phyloP scores from a whole-genome alignment of 2,797 vertebrate species.

The Myripristis murdjan region DNA sequence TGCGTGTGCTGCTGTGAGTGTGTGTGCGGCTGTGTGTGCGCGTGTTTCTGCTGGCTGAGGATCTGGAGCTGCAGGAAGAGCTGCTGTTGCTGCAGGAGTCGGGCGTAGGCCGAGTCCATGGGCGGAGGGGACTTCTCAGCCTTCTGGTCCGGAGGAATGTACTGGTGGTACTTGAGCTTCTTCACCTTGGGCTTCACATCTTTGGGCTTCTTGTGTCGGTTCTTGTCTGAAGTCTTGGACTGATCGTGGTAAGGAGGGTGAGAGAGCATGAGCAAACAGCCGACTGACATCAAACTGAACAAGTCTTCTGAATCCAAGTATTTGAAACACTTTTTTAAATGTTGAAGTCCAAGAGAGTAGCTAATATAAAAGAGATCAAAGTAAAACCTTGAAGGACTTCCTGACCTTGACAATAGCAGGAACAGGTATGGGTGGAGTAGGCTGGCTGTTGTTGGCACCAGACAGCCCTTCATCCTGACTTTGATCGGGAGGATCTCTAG shows the following conservation, averaged over 20 bases:
- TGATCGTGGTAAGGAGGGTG: slow-evolving; percentile 58
- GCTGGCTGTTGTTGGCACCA: slow-evolving; percentile 77
- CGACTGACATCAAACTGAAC: neutral
- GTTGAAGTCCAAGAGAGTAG: too few species aligned
- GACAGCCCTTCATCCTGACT: slow-evolving; percentile 84
- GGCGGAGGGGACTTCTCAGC: slow-evolving; percentile 96
- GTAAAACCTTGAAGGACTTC: neutral
- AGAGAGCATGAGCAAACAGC: neutral
- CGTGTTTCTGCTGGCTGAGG: slow-evolving; percentile 96
- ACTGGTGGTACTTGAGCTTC: slow-evolving; percentile 99
- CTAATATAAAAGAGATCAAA: neutral
- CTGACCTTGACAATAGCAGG: slow-evolving; percentile 92
- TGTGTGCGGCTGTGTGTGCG: slow-evolving; percentile 79
- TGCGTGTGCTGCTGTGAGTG: slow-evolving; percentile 79
- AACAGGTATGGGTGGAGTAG: slow-evolving; percentile 80
- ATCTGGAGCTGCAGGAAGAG: slow-evolving; percentile 99
- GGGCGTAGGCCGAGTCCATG: slow-evolving; percentile 98
- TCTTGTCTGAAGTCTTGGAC: slow-evolving; percentile 94
- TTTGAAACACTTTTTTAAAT: too few species aligned
- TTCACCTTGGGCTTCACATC: slow-evolving; percentile 99
- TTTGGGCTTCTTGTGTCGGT: slow-evolving; percentile 98
- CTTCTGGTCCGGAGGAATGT: slow-evolving; percentile 98
- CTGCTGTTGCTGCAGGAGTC: slow-evolving; percentile 97
- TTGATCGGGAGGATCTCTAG: slow-evolving; percentile 81
- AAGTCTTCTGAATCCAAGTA: too few species aligned